Evolutionary conservation across 2,797 vertebrate species (phyloP).

Genomic region (Betta splendens): DNA sequence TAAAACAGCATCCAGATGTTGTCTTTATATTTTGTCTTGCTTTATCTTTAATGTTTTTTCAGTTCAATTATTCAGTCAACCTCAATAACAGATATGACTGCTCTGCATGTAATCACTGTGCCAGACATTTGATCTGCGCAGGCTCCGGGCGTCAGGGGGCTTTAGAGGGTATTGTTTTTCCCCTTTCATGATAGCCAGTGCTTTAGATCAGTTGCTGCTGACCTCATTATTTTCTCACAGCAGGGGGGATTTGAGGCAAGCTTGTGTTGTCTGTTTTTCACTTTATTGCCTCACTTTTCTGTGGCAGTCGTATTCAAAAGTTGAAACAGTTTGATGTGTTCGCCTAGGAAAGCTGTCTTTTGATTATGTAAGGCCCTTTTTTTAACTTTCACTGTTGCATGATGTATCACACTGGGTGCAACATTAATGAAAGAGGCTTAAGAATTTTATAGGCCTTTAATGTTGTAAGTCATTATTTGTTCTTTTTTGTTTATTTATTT

Average conservation of each 20-base stretch:
- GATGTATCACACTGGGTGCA: constrained; percentile 29
- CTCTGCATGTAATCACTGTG: constrained; percentile 52
- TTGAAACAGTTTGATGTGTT: constrained; percentile 25
- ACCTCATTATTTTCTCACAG: constrained; percentile 64
- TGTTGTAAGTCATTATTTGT: constrained; percentile 25
- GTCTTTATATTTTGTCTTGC: constrained; percentile 67
- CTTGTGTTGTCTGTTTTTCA: constrained; percentile 35
- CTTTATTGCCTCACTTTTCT: constrained; percentile 42
- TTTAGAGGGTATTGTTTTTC: constrained; percentile 55
- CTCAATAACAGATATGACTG: constrained; percentile 71
- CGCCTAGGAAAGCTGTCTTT: constrained; percentile 8
- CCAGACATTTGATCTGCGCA: constrained; percentile 65
- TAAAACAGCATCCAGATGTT: constrained; percentile 60
- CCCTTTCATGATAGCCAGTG: constrained; percentile 56
- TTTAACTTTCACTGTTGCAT: constrained; percentile 16
- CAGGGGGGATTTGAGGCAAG: constrained; percentile 34
- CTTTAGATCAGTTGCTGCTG: constrained; percentile 50
- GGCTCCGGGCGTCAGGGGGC: constrained; percentile 43
- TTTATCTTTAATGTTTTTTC: constrained; percentile 56
- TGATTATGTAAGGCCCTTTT: constrained; percentile 30
- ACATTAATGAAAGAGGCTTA: constrained; percentile 35
- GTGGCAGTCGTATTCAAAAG: constrained; percentile 16
- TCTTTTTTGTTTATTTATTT: constrained; percentile 29
- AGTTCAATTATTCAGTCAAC: constrained; percentile 68
- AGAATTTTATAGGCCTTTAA: constrained; percentile 28